phyloP scores from a whole-genome alignment of 1,140 invertebrate genomes.

The Zaprionus taronus region DNA sequence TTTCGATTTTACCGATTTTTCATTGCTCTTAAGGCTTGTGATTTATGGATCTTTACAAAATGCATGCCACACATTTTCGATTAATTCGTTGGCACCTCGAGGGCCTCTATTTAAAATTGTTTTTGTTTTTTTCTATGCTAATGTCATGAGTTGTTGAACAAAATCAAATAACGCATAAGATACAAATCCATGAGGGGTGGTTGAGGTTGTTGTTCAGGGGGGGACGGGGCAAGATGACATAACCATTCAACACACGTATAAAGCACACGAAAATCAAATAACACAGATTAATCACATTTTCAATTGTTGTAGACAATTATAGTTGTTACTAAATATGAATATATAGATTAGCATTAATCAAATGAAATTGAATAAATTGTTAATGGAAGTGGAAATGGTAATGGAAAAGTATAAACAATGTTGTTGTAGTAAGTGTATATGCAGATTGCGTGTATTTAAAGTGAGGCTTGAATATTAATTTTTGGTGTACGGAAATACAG shows the following conservation, averaged over 20 bases:
- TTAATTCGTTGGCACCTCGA: conserved; percentile 16
- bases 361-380: conserved; percentile 52
- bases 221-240: conserved; percentile 9
- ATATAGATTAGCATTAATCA: conserved; percentile 63
- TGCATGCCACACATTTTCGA: conserved; percentile 71
- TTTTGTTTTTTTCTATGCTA: conserved; percentile 6
- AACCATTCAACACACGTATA: conserved; percentile 55
- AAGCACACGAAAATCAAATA: conserved; percentile 54
- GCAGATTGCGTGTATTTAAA: conserved; percentile 26
- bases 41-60: conserved; percentile 29
- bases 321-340: conserved; percentile 47
- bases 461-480: conserved; percentile 35
- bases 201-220: not conserved
- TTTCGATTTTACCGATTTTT: conserved; percentile 25
- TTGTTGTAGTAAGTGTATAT: conserved; percentile 35
- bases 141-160: conserved; percentile 16
- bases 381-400: conserved; percentile 43
- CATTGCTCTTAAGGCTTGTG: conserved; percentile 11
- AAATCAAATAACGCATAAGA: conserved; percentile 17
- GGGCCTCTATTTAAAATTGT: conserved; percentile 7
- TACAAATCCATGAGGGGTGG: not conserved
- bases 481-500: conserved; percentile 32
- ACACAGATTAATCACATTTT: conserved; percentile 46
- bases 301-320: conserved; percentile 56
- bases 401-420: conserved; percentile 34